Evolutionary conservation across 2,113 vertebrate species (phyloP).

Genomic region (Phaethornis superciliosus): DNA sequence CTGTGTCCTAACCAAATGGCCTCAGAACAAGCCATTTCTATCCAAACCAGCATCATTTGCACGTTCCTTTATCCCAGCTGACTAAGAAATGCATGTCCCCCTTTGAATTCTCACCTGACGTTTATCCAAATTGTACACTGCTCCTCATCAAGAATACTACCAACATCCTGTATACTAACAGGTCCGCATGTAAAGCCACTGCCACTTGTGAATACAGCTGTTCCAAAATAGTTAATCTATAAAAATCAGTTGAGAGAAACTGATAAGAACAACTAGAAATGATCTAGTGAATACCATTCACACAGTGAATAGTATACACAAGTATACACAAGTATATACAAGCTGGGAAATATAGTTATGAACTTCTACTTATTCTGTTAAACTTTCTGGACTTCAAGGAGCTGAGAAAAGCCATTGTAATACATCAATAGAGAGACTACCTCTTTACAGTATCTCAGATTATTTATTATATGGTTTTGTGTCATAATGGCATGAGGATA

Average conservation of each 20-base stretch:
- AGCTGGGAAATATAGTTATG: background rate
- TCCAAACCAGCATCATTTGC: slow-evolving; percentile 2
- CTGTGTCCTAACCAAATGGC: background rate
- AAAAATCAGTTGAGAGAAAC: background rate
- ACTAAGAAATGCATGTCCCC: background rate
- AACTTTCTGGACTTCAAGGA: background rate
- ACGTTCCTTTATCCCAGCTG: background rate
- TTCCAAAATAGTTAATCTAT: background rate
- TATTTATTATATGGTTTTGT: background rate
- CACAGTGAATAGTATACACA: background rate
- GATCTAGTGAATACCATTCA: background rate
- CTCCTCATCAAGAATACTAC: slow-evolving; percentile 13
- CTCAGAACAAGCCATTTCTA: background rate
- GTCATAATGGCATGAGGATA: background rate
- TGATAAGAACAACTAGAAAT: slow-evolving; percentile 3
- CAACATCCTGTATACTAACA: background rate
- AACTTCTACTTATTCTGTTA: background rate
- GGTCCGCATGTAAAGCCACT: background rate
- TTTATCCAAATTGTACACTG: background rate
- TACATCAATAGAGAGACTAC: background rate
- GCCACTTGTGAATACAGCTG: slow-evolving; percentile 16
- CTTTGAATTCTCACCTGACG: background rate
- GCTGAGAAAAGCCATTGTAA: background rate
- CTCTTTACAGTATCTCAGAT: background rate
- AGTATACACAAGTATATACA: background rate